Base-by-base conservation (phyloP, 2,113 vertebrate genomes). In the Aptenodytes forsteri region DNA sequence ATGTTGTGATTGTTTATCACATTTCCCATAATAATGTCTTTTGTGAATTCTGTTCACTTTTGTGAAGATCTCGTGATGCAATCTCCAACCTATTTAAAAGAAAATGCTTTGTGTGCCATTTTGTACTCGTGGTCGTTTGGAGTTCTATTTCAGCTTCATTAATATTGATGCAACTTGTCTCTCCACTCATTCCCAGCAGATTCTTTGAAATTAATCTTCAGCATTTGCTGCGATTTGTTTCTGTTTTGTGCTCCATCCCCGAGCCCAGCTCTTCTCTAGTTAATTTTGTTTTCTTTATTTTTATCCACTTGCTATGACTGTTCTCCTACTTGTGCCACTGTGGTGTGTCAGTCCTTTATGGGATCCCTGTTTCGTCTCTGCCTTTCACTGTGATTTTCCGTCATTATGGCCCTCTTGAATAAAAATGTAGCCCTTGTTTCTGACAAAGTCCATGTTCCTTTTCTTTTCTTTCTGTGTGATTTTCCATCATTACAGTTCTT, bases 361-460 rank as follows among this genome's bases (percentile, higher is more conserved):
- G 98, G 97, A 98, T 98, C 97, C 95, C 78, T 73, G 97, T 98
- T 98, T 98, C 5, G 44, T 97, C 97, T 98, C 96, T 98, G 97
- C 97, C 93, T 98, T 98, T 98, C 97, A 97, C 98, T 97, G 98
- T 98, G 97, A 98, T 98, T 99, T 98, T 97, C 98, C 98, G 58
- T 98, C 98, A 98, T 98, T 98, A 98, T 94, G 94, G 97, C 92
- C 97, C 98, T 98, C 98, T 98, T 99, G 98, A 98, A 99, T 98
- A 98, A 98, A 98, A 98, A 99, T 98, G 98, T 97, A 98, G 97
- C 97, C 97, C 98, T 98, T 98, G 95, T 97, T 98, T 98, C 98
- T 98, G 98, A 98, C 98, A 98, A 97, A 98, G 98, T 98, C 98
- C 97, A 87, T 92, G 93, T 98, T 98, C 97, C 97, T 98, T 98